Evolutionary conservation across 2,888 invertebrate species (phyloP), one percentile per base, ranked within the genome.

Genomic region (Rambutsinella grinnellia): DNA sequence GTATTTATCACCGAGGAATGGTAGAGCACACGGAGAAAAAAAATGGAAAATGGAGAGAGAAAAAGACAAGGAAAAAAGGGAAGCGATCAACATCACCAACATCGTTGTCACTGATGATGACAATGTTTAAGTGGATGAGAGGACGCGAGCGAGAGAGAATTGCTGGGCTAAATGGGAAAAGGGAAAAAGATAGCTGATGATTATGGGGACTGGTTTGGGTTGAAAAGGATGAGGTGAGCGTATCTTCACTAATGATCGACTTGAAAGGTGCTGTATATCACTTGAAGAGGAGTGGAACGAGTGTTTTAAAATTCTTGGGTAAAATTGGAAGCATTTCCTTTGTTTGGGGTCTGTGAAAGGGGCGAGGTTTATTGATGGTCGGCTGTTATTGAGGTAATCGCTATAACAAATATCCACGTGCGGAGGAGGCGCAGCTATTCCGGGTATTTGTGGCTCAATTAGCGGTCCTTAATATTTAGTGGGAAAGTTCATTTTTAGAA

Each of bases 261-360:
- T 71, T 66, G 72, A 72, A 72, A 72, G 72, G 72, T 72, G 72
- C 66, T 44, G 60, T 66, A 72, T 72, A 72, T 72, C 72, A 72
- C 66, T 53, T 44, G 28, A 17, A 24, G 46, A 36, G n/a, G 46
- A 28, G 28, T 19, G 44, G 21, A 36, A 44, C 60, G 2, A 27
- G 65, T 26, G 65, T 21, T 15, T 21, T 56, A 57, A 47, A 63
- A 51, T 27, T 49, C 49, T 27, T 63, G 63, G 63, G 28, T 63
- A 19, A 28, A 27, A 65, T 53, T 54, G 54, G 54, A 21, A 65
- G 65, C 28, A 23, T 27, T n/a, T n/a, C n/a, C n/a, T n/a, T n/a
- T n/a, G n/a, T n/a, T n/a, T n/a, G n/a, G n/a, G n/a, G n/a, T n/a
- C n/a, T n/a, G n/a, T n/a, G n/a, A n/a, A n/a, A n/a, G n/a, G n/a